A percentile compares a stretch with the other conserved stretches of the same genome.
phyloP scores from a whole-genome alignment of 92 coral and sea anemone species.

The Ricordea florida region DNA sequence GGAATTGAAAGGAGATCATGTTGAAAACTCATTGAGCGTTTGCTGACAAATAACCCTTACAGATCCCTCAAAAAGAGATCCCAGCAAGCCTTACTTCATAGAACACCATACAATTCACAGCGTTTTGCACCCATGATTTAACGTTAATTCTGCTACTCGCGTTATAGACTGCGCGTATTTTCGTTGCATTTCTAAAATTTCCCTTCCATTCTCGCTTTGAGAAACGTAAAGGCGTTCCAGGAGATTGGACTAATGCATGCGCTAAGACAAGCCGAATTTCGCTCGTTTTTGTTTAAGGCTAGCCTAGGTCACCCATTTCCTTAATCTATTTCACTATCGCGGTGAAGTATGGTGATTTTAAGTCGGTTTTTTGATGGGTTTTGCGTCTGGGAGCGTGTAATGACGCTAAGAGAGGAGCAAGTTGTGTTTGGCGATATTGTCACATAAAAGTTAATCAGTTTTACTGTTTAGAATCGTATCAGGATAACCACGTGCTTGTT shows the following conservation, averaged over 20 bases:
- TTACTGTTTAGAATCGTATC: not conserved
- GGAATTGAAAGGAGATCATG: not conserved
- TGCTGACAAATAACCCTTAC: too few species aligned
- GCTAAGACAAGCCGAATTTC: not conserved
- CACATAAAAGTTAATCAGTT: not conserved
- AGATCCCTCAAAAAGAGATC: too few species aligned
- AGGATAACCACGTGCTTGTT: constrained; percentile 20
- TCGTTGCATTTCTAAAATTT: not conserved
- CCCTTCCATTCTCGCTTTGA: not conserved
- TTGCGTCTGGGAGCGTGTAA: not conserved
- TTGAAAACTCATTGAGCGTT: constrained; percentile 10
- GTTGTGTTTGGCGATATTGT: not conserved
- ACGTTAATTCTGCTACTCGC: too few species aligned
- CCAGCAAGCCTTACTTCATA: too few species aligned
- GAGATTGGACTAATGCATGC: not conserved
- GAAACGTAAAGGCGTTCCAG: not conserved
- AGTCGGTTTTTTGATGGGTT: not conserved
- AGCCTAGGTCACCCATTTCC: not conserved
- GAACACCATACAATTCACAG: too few species aligned
- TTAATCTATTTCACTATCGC: too few species aligned
- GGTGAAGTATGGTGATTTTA: not conserved
- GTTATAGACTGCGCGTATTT: not conserved
- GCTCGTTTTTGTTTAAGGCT: constrained; percentile 40
- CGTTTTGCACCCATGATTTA: too few species aligned
- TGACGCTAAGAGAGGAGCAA: not conserved